Evolutionary conservation across 2,797 vertebrate genomes (phyloP).

Genomic region (Mus caroli): DNA sequence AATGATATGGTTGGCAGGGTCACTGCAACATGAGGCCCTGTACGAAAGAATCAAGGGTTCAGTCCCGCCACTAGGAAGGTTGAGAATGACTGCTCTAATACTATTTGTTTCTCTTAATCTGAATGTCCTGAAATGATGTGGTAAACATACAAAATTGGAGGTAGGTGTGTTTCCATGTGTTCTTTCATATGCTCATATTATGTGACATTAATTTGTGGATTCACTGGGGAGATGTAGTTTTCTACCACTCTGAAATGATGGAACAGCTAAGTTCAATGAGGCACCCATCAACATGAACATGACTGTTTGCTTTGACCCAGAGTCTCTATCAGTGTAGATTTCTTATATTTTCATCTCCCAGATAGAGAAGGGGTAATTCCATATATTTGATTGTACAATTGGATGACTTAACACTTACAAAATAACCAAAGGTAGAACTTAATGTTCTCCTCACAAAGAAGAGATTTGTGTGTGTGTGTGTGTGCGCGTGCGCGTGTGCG

Average conservation of each 20-base stretch:
- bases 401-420: not conserved
- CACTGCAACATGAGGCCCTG: not conserved
- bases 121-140: not conserved
- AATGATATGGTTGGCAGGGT: not conserved
- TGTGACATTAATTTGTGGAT: not conserved
- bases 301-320: not conserved
- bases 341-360: constrained; percentile 6
- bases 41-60: not conserved
- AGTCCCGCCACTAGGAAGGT: not conserved
- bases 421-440: not conserved
- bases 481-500: too few species aligned
- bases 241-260: not conserved
- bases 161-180: not conserved
- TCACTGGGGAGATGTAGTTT: not conserved
- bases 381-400: not conserved
- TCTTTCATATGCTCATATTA: not conserved
- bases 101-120: constrained; percentile 2
- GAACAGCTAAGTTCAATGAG: not conserved
- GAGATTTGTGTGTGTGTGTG: not conserved
- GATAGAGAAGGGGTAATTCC: not conserved
- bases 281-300: not conserved
- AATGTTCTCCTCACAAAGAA: not conserved
- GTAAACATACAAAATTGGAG: not conserved
- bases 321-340: not conserved
- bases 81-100: not conserved